Conservation (phyloP, 2,113 vertebrate genomes). For the Lucifuga dentata region DNA sequence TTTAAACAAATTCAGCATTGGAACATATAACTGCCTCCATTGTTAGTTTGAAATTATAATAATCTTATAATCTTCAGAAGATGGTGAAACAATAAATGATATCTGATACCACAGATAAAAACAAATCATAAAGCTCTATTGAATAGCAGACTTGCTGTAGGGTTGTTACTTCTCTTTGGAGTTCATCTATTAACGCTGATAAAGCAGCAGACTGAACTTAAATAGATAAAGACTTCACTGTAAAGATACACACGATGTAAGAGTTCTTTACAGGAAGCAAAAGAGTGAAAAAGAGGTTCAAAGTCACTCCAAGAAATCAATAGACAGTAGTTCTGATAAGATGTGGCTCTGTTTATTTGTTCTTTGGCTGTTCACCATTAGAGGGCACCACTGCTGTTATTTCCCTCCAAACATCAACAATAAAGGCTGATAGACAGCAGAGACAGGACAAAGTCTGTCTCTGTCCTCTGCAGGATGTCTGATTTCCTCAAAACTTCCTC, state of each 20-base stretch:
- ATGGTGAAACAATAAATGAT: neutral
- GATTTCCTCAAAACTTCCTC: too few relatives aligned
- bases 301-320: constrained; percentile 67
- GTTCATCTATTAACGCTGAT: constrained; percentile 28
- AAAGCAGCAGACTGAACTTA: constrained; percentile 28
- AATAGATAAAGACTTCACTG: constrained; percentile 32
- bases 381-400: constrained; percentile 54
- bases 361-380: constrained; percentile 45
- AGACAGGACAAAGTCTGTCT: constrained; percentile 39
- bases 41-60: neutral
- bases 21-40: too few relatives aligned
- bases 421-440: constrained; percentile 22
- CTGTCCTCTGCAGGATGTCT: too few relatives aligned
- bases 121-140: too few relatives aligned
- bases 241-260: constrained; percentile 23
- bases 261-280: constrained; percentile 45
- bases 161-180: too few relatives aligned
- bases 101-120: neutral
- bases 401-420: constrained; percentile 35
- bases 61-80: neutral
- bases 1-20: too few relatives aligned
- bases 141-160: too few relatives aligned
- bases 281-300: constrained; percentile 59
- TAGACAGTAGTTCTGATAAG: constrained; percentile 76
- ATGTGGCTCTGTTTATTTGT: constrained; percentile 31